Base-by-base conservation (phyloP, 2,113 vertebrate species). In the Malurus cyaneus region DNA sequence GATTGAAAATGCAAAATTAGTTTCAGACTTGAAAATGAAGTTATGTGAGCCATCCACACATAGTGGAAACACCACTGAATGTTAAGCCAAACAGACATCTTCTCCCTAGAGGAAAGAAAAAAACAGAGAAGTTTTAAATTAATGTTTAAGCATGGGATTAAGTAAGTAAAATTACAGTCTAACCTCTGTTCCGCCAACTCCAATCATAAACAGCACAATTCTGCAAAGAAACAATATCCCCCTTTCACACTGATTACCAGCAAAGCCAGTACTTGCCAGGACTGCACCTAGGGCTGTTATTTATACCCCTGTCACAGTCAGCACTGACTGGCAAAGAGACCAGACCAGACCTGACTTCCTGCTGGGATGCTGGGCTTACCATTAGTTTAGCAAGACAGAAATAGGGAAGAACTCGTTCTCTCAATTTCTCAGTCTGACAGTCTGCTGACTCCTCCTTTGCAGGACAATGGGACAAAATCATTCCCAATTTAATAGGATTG, bases 1-100 rank as follows among this genome's bases (percentile, higher is more conserved):
- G 23, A 80, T 86, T 96, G 44, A 83, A 92, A 94, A 90, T 67
- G 24, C 41, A 86, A 94, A 95, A 83, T 57, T 28, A 49, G 21
- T 77, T 87, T 87, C 67, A 67, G 41, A 73, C 16, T 92, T 88
- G 14, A 73, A 95, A 94, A 90, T 71, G 0, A 93, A 93, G 83
- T 80, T n/a, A 80, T 60, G 34, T 80, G 39, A 91, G 23, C 50
- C 31, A 26, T 64, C 44, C 71, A 74, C 47, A 78, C 31, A 50
- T 28, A 56, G 11, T 44, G 64, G 57, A 93, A 94, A 89, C 18
- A 6, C 16, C 85, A 86, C 47, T 52, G 67, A 87, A 80, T 62
- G 23, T 65, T 70, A 91, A 89, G 11, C 24, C 82, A 88, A 93
- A 78, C 3, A 91, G 57, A 82, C 47, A 90, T 62, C 66, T 93